Conservation (phyloP, 2,113 vertebrate species). For the Haliaeetus leucogaster region DNA sequence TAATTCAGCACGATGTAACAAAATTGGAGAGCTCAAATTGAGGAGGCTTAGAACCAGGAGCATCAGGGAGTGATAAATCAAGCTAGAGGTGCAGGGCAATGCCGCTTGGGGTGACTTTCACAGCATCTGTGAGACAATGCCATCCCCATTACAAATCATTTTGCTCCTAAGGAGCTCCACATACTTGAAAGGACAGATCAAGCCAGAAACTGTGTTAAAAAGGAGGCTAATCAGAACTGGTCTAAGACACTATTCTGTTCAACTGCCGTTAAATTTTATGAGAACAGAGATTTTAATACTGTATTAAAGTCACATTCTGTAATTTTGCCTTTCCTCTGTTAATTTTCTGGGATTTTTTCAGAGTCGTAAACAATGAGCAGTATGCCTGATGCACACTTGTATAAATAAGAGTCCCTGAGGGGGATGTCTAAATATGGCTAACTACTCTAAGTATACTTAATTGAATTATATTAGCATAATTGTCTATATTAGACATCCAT, state of each 20-base stretch:
- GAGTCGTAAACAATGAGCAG: not conserved
- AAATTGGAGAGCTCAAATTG: slow-evolving; percentile 30
- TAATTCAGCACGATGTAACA: slow-evolving; percentile 15
- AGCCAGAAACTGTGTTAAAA: not conserved
- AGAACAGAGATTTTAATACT: not conserved
- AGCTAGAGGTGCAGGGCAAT: slow-evolving; percentile 10
- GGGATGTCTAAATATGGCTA: not conserved
- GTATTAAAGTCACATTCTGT: not conserved
- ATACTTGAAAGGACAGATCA: not conserved
- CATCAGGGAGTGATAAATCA: slow-evolving; percentile 49
- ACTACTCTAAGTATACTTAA: not conserved
- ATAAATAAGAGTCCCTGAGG: not conserved
- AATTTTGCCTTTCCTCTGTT: not conserved
- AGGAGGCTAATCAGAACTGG: not conserved
- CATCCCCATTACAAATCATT: slow-evolving; percentile 46
- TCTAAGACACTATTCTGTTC: not conserved
- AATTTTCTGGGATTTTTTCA: not conserved
- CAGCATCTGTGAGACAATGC: slow-evolving; percentile 14
- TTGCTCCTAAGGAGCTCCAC: not conserved
- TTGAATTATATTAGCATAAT: not conserved
- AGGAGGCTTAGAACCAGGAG: not conserved
- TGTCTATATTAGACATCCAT: not conserved
- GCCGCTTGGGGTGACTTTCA: slow-evolving; percentile 41
- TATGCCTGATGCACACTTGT: not conserved
- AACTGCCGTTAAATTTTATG: not conserved